These are phyloP conservation scores for Oscheius sp. DNA, from an alignment of 2,888 invertebrate species.

Conservation along the genomic window DNA sequence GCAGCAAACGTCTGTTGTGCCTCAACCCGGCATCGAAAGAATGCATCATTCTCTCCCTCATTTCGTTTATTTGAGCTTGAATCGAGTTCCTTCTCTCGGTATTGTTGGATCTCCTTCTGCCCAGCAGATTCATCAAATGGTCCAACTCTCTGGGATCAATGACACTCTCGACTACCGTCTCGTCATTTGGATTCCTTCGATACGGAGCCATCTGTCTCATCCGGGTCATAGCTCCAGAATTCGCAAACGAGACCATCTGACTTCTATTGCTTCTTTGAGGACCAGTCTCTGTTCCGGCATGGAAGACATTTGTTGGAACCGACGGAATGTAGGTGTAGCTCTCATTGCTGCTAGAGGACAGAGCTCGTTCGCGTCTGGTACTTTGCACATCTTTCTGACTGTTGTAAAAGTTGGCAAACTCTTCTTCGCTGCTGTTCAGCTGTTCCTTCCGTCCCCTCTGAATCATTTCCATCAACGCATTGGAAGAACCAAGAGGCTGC, in stretches of 20 bases:
- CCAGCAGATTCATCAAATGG: constrained; percentile 29
- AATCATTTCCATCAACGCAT: constrained; percentile 54
- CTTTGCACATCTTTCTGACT: constrained; percentile 10
- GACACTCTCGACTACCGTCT: neutral
- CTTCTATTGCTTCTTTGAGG: constrained; percentile 21
- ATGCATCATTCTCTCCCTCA: neutral
- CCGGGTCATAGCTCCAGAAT: neutral
- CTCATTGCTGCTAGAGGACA: constrained; percentile 53
- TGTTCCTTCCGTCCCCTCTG: constrained; percentile 73
- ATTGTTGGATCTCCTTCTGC: constrained; percentile 7
- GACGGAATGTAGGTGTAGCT: constrained; percentile 62
- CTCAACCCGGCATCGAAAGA: neutral
- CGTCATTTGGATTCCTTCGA: constrained; percentile 39
- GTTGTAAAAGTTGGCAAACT: constrained; percentile 30
- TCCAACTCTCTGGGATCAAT: constrained; percentile 29
- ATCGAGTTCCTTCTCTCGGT: neutral
- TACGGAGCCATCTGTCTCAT: neutral
- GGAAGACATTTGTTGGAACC: constrained; percentile 56
- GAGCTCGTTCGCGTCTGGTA: constrained; percentile 47
- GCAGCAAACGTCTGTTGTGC: too few species aligned
- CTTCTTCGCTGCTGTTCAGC: constrained; percentile 51
- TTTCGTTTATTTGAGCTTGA: neutral
- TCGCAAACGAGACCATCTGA: constrained; percentile 11
- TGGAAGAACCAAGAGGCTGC: constrained; percentile 65
- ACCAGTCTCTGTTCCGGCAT: constrained; percentile 47